phyloP scores from a whole-genome alignment of 2,888 invertebrate genomes.

The Epistrophe eligans region DNA sequence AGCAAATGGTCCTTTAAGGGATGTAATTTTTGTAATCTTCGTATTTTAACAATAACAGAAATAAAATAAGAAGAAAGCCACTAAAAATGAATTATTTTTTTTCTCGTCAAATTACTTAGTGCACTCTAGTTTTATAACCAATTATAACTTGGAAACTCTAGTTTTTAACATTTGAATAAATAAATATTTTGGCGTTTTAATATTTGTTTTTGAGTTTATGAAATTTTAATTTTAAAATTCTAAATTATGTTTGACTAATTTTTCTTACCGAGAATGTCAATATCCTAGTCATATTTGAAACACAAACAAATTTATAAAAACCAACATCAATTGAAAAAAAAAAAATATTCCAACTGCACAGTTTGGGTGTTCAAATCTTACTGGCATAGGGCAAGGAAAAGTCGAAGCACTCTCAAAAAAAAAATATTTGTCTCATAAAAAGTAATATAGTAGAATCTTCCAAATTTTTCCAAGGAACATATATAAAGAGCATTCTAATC shows the following conservation, averaged over 20 bases:
- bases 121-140: too few relatives aligned
- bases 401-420: neutral
- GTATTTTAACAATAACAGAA: too few relatives aligned
- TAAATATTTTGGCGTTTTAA: too few relatives aligned
- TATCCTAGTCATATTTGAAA: slow-evolving; percentile 37
- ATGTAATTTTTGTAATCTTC: too few relatives aligned
- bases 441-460: slow-evolving; percentile 6
- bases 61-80: too few relatives aligned
- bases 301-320: neutral
- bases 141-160: too few relatives aligned
- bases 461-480: slow-evolving; percentile 31
- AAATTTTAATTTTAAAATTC: too few relatives aligned
- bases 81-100: too few relatives aligned
- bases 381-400: slow-evolving; percentile 1
- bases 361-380: slow-evolving; percentile 20
- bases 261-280: slow-evolving; percentile 59
- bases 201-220: too few relatives aligned
- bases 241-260: neutral
- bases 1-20: too few relatives aligned
- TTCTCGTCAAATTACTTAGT: too few relatives aligned
- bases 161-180: too few relatives aligned
- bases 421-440: neutral
- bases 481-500: slow-evolving; percentile 31
- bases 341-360: slow-evolving; percentile 25
- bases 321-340: neutral